These are phyloP conservation scores for Miichthys miiuy DNA, from an alignment of 2,797 vertebrate species.

Conservation along the genomic window DNA sequence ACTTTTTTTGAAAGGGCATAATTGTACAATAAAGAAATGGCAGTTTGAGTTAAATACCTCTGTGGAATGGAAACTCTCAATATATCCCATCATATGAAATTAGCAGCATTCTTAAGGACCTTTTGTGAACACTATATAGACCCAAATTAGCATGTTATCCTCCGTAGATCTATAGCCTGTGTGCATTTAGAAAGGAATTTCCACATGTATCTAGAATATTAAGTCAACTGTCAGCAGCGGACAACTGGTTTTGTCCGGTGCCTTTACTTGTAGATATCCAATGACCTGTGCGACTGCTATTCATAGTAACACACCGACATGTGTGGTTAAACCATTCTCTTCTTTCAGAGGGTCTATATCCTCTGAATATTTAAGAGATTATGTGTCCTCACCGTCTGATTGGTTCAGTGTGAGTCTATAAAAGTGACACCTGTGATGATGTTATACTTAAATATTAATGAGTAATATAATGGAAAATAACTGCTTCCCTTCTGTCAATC, in stretches of 20 bases:
- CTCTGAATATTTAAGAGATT: conserved; percentile 47
- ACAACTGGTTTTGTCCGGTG: conserved; percentile 72
- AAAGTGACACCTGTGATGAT: conserved; percentile 31
- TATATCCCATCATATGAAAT: background rate
- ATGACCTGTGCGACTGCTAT: conserved; percentile 70
- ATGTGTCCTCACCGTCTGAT: conserved; percentile 29
- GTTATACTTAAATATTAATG: background rate
- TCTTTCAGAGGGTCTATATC: conserved; percentile 42
- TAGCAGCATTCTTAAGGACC: background rate
- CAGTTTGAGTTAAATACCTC: conserved; percentile 13
- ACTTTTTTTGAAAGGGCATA: no score
- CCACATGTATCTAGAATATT: conserved; percentile 49
- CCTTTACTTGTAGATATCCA: conserved; percentile 62
- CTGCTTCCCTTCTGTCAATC: no score
- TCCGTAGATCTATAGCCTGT: background rate
- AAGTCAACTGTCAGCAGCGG: conserved; percentile 64
- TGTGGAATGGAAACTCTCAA: conserved; percentile 31
- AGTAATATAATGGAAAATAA: background rate
- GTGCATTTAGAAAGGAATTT: conserved; percentile 59
- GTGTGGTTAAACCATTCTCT: conserved; percentile 56
- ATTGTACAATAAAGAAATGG: background rate
- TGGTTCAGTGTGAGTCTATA: conserved; percentile 5
- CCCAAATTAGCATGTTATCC: background rate
- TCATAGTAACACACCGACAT: conserved; percentile 66
- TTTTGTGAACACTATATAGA: background rate